Evolutionary conservation across 1,140 invertebrate genomes (phyloP), one percentile per base, ranked within the genome.

Genomic region (Hesperophylax magnus): DNA sequence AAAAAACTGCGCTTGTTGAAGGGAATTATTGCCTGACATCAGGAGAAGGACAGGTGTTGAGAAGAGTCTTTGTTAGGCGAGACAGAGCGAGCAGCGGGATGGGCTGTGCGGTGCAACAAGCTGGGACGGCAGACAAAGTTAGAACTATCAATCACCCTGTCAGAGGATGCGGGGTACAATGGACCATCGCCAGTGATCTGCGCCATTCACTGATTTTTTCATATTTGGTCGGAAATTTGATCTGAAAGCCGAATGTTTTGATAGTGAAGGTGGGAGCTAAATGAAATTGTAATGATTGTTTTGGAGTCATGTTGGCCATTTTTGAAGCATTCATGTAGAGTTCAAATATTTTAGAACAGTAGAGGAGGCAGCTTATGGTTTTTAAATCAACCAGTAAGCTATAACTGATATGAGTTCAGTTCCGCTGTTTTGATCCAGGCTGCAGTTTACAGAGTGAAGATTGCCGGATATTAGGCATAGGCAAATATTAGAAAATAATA

Each of bases 1-100:
- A 65, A 65, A 27, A 65, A 65, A 65, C 63, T 65, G 63, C 63
- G 61, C 61, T 24, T 63, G 61, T 63, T 63, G 31, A 47, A 27
- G 61, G 17, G 63, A 65, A 71, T 71, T 52, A 71, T 71, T 52
- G 39, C 53, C 39, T 9, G 34, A 22, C n/a, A 65, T 65, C 63
- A 34, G 31, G 3, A 75, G 72, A 56, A 58, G 54, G 72, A 75
- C 72, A 75, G 72, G 72, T 75, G 72, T 75, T 75, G 72, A 75
- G 72, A 27, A 31, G 72, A 4, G 9, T 53, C 53, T 58, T 75
- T 75, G 72, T 75, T 60, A 17, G 34, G 15, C 6, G 52, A 31
- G 52, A 75, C 72, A 75, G 22, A 56, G 53, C 20, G 22, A 60
- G 15, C 11, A 24, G 9, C 17, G 5, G 24, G 14, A 20, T 27